These are phyloP conservation scores for Thalassoma bifasciatum DNA, from an alignment of 2,113 vertebrate species.

Conservation along the genomic window DNA sequence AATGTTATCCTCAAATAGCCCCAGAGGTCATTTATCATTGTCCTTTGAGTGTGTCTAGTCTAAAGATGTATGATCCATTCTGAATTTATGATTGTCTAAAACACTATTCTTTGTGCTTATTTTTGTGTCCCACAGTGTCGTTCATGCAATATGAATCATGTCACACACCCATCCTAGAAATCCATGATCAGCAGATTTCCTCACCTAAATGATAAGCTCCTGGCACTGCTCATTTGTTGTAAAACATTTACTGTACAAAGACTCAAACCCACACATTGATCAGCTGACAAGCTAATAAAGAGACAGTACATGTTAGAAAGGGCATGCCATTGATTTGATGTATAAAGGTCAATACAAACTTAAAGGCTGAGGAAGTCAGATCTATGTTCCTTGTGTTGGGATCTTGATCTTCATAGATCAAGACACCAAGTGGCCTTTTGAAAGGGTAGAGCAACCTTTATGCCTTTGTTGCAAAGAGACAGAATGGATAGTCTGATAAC, in stretches of 20 bases:
- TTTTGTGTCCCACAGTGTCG: not conserved
- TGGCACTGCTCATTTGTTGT: not conserved
- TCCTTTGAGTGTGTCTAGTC: not conserved
- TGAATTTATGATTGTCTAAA: too few species aligned
- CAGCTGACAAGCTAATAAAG: not conserved
- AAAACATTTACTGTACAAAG: not conserved
- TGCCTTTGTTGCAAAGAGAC: not conserved
- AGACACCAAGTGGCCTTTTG: not conserved
- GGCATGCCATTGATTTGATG: not conserved
- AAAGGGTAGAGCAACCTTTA: not conserved
- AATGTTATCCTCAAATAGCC: constrained; percentile 33
- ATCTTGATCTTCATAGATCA: not conserved
- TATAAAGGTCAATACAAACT: not conserved
- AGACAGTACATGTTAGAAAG: not conserved
- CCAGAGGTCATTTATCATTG: not conserved
- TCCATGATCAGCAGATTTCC: constrained; percentile 6
- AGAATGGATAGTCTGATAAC: not conserved
- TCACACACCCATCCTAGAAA: constrained; percentile 28
- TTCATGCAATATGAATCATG: constrained; percentile 13
- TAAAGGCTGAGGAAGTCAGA: not conserved
- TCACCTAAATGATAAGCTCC: not conserved
- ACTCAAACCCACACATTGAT: not conserved
- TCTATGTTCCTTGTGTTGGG: not conserved
- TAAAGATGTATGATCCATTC: too few species aligned
- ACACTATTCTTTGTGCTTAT: not conserved